phyloP scores from a whole-genome alignment of 2,888 invertebrate species.

The Acleris cristana region DNA sequence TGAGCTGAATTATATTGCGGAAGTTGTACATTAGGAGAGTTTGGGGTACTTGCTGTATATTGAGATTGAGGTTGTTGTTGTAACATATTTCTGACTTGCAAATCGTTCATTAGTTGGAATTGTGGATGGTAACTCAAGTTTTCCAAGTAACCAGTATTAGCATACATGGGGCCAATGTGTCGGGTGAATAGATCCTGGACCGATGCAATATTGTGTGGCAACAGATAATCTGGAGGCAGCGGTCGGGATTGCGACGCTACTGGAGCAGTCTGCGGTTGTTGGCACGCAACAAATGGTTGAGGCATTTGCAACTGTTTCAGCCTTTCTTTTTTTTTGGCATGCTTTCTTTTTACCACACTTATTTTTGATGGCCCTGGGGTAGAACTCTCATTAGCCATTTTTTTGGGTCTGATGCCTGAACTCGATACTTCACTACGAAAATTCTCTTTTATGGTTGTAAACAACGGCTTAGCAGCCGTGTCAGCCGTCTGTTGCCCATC shows the following conservation, averaged over 20 bases:
- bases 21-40: constrained; percentile 45
- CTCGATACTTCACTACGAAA: constrained; percentile 47
- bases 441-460: constrained; percentile 44
- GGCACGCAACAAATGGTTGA: constrained; percentile 43
- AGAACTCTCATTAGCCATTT: constrained; percentile 45
- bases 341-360: constrained; percentile 49
- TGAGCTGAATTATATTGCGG: constrained; percentile 26
- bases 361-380: constrained; percentile 45
- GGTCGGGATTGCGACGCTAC: constrained; percentile 37
- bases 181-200: constrained; percentile 62
- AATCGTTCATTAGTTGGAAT: constrained; percentile 58
- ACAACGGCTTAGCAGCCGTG: constrained; percentile 10
- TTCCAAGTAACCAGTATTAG: constrained; percentile 66
- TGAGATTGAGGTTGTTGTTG: constrained; percentile 42
- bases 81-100: constrained; percentile 47
- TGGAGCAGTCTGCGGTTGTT: constrained; percentile 42
- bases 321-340: constrained; percentile 63
- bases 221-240: constrained; percentile 44
- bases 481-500: not conserved
- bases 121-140: constrained; percentile 70
- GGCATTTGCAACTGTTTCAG: constrained; percentile 61
- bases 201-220: constrained; percentile 39
- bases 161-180: constrained; percentile 63
- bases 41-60: constrained; percentile 42
- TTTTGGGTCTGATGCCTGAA: constrained; percentile 49